Percentiles rank a stretch among this genome's conserved stretches.
Evolutionary conservation across 2,113 vertebrate species (phyloP).

Genomic region (Campylomormyrus tamandua): DNA sequence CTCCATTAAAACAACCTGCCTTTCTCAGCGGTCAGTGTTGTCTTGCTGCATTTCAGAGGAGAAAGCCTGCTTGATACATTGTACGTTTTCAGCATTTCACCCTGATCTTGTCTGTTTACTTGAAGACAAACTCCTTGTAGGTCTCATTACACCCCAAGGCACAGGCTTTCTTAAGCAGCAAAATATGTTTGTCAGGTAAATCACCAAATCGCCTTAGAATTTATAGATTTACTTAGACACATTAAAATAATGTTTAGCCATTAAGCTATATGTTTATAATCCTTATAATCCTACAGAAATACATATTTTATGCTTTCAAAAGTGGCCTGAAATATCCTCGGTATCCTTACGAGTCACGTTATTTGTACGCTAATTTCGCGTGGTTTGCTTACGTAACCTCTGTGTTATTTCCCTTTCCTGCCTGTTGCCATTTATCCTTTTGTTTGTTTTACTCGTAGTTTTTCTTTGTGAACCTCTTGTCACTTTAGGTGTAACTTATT

Average conservation of each 20-base stretch:
- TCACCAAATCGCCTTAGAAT: not conserved
- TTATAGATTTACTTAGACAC: not conserved
- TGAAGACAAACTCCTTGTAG: not conserved
- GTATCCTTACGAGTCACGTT: not conserved
- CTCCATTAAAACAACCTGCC: slow-evolving; percentile 17
- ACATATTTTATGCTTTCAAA: not conserved
- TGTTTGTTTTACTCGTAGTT: not conserved
- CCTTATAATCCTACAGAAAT: not conserved
- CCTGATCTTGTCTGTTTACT: not conserved
- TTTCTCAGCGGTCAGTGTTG: slow-evolving; percentile 2
- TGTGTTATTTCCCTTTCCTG: not conserved
- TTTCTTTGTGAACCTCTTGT: not conserved
- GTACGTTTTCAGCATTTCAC: not conserved
- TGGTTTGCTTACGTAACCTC: not conserved
- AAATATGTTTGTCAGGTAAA: not conserved
- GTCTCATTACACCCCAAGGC: not conserved
- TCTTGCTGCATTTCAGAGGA: not conserved
- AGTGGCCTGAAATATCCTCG: not conserved
- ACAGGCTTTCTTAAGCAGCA: not conserved
- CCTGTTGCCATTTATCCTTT: not conserved
- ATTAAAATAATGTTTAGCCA: not conserved
- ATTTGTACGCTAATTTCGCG: not conserved
- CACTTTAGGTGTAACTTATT: not conserved
- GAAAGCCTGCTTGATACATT: not conserved
- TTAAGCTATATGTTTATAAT: not conserved